phyloP scores from a whole-genome alignment of 2,113 vertebrate species.

The Gopherus flavomarginatus region DNA sequence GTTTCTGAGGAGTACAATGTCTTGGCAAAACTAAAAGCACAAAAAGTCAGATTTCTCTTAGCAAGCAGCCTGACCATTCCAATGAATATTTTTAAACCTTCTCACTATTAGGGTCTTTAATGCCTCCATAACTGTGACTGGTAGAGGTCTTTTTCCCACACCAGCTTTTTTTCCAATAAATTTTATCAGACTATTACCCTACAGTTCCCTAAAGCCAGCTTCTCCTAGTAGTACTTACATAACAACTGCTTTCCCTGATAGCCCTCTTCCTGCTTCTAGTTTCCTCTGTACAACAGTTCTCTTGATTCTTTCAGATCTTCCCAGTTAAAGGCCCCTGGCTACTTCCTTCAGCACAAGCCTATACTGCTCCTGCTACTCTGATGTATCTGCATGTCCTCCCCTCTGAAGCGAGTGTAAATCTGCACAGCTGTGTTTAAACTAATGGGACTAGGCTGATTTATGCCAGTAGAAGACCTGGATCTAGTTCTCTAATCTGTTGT shows the following conservation, averaged over 20 bases:
- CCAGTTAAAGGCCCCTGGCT: neutral
- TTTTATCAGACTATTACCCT: fast-evolving
- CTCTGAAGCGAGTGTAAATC: fast-evolving
- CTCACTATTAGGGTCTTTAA: conserved; percentile 54
- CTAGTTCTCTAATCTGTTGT: neutral
- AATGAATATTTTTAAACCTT: conserved; percentile 58
- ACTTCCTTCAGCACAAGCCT: neutral
- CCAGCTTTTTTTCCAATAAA: conserved; percentile 24
- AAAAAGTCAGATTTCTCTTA: conserved; percentile 53
- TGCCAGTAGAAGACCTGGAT: neutral
- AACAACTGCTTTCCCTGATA: neutral
- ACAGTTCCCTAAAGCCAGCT: fast-evolving
- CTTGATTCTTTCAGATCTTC: fast-evolving
- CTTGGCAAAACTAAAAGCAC: conserved; percentile 67
- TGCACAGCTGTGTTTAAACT: fast-evolving
- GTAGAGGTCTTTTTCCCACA: neutral
- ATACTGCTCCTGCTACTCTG: neutral
- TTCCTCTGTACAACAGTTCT: neutral
- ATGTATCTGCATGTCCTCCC: neutral
- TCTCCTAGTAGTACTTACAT: neutral
- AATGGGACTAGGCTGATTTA: neutral
- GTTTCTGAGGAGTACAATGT: conserved; percentile 66
- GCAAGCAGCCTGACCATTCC: conserved; percentile 64
- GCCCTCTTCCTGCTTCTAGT: neutral
- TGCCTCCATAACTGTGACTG: neutral